phyloP scores from a whole-genome alignment of 2,797 vertebrate genomes.

The Periophthalmus magnuspinnatus region DNA sequence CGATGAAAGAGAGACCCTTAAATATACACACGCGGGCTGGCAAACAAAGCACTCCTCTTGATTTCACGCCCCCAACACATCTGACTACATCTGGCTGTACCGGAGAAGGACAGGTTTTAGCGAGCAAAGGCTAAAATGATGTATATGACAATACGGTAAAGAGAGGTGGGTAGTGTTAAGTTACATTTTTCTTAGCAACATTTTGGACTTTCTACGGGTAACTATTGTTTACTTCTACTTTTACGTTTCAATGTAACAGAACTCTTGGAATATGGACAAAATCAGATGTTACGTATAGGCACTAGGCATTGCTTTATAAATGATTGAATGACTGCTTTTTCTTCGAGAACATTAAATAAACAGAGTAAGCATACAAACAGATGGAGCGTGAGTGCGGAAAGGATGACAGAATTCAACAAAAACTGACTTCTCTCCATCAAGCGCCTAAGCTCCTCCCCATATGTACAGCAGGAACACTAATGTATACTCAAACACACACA shows the following conservation, averaged over 20 bases:
- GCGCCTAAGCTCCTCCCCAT: conserved; percentile 44
- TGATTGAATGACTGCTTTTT: background rate
- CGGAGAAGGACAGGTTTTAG: conserved; percentile 48
- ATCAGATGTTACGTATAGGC: no score
- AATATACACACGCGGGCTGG: conserved; percentile 67
- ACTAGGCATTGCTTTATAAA: no score
- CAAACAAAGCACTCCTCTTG: conserved; percentile 53
- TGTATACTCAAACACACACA: conserved; percentile 59
- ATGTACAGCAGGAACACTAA: conserved; percentile 51
- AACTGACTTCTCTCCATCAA: conserved; percentile 38
- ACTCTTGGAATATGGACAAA: background rate
- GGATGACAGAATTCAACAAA: conserved; percentile 10
- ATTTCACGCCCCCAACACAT: conserved; percentile 71
- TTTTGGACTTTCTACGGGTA: background rate
- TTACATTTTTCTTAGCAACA: background rate
- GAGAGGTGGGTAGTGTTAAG: background rate
- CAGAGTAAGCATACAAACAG: background rate
- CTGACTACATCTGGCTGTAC: conserved; percentile 66
- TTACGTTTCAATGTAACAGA: background rate
- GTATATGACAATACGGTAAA: conserved; percentile 7
- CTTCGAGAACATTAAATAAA: background rate
- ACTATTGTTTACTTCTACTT: background rate
- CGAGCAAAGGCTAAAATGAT: conserved; percentile 50
- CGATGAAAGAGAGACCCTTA: conserved; percentile 69
- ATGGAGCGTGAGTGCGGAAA: background rate